Evolutionary conservation across 2,797 vertebrate genomes (phyloP).

Genomic region (Synanceia verrucosa): DNA sequence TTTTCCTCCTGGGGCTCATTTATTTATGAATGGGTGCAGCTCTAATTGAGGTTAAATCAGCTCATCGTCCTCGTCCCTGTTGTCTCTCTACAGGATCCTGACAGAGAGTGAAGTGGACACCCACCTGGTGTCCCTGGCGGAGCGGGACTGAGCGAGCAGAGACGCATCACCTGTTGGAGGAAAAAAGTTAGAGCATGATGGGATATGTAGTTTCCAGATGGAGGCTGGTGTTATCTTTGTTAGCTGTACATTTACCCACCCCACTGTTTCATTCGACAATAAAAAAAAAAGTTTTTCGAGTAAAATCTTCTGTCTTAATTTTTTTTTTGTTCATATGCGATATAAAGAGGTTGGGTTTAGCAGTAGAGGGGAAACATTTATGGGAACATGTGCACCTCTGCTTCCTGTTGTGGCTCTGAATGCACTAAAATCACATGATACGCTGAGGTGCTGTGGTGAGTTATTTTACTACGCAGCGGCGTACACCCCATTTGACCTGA

Average conservation of each 20-base stretch:
- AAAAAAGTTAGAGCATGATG: constrained; percentile 78
- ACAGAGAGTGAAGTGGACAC: constrained; percentile 92
- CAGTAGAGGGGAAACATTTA: constrained; percentile 37
- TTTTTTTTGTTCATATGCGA: not conserved
- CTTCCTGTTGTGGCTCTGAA: constrained; percentile 76
- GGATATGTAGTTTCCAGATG: constrained; percentile 65
- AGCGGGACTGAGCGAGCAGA: constrained; percentile 88
- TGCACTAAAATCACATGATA: constrained; percentile 57
- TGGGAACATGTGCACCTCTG: constrained; percentile 41
- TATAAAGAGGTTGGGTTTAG: constrained; percentile 45
- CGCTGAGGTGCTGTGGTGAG: constrained; percentile 13
- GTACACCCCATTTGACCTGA: constrained; percentile 48
- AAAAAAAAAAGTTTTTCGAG: constrained; percentile 78
- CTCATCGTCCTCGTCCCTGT: not conserved
- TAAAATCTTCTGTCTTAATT: constrained; percentile 67
- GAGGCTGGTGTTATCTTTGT: constrained; percentile 76
- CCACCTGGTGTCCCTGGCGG: constrained; percentile 94
- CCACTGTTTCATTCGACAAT: constrained; percentile 81
- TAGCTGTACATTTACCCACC: constrained; percentile 85
- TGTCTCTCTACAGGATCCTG: constrained; percentile 87
- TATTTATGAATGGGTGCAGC: not conserved
- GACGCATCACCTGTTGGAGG: constrained; percentile 63
- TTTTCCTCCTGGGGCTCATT: no score
- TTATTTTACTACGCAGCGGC: constrained; percentile 50
- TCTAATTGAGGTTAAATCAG: accelerated